Base-by-base conservation (phyloP, 92 coral and sea anemone genomes). In the Heteractis magnifica region DNA sequence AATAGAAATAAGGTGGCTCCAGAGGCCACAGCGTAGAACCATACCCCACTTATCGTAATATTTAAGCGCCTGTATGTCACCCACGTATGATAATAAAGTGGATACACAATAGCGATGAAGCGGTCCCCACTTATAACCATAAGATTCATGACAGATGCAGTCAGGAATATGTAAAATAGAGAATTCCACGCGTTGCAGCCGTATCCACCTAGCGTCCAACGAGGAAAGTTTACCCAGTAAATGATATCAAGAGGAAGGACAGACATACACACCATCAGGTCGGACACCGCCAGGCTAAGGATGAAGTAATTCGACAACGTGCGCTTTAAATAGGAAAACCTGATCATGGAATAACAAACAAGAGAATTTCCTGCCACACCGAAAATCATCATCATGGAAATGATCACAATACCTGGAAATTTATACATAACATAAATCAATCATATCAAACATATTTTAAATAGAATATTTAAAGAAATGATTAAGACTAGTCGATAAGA, bases 111-210 rank as follows among this genome's bases (percentile, higher is more conserved):
- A 48, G 97, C 96, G 23, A 90, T 50, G 49, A 91, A 93, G 50
- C 98, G 92, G 60, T 95, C 98, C 1, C 81, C 84, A 59, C 96
- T 92, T 59, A 92, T 92, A 21, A 88, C 71, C 50, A 89, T 52
- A 8, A 92, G 86, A 72, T 92, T 92, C 34, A 92, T 82, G 51
- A 88, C 86, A 16, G 93, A 90, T 13, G 96, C 96, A 2, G 96
- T 92, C 77, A 92, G 86, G 74, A 77, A 82, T 4, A 87, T 82
- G 83, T 90, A 92, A 74, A 92, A 92, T 2, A 88, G 60, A 68
- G 96, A 86, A 72, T 92, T 92, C 96, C 96, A 92, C 5, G 88
- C 81, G 80, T 90, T 92, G 71, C 96, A 92, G n/a, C 51, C 81
- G 64, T 88, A 86, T 0, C 90, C 87, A 3, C 93, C 96, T 56